These are phyloP conservation scores for Troides aeacus DNA, from an alignment of 2,888 invertebrate genomes.

Conservation along the genomic window DNA sequence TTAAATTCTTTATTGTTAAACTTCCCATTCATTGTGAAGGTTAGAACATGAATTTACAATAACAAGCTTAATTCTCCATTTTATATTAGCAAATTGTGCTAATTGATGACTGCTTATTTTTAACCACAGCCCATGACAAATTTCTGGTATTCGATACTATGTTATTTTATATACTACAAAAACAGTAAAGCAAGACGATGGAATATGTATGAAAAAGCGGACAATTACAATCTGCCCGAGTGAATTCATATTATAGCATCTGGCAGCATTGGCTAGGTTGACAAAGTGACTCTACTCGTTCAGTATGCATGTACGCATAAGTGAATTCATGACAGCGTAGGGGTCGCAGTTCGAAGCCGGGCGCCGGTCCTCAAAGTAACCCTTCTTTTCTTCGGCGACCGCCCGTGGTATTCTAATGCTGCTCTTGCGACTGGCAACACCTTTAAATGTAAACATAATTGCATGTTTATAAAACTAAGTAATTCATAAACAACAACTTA, in stretches of 20 bases:
- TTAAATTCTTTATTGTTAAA: too few species aligned
- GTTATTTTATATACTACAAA: background rate
- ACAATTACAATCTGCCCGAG: conserved; percentile 36
- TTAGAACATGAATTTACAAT: too few species aligned
- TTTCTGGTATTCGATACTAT: background rate
- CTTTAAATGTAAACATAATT: conserved; percentile 48
- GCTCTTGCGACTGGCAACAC: conserved; percentile 95
- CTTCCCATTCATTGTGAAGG: too few species aligned
- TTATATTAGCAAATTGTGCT: background rate
- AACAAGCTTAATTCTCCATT: background rate
- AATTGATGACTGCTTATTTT: background rate
- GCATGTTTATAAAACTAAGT: background rate
- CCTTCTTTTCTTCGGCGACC: conserved; percentile 94
- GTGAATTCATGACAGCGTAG: conserved; percentile 90
- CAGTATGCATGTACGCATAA: conserved; percentile 91
- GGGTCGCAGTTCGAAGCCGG: conserved; percentile 97
- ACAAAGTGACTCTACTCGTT: conserved; percentile 78
- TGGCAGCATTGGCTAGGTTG: conserved; percentile 33
- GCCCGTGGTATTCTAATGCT: conserved; percentile 96
- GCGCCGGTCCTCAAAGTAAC: conserved; percentile 96
- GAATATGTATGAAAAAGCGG: conserved; percentile 31
- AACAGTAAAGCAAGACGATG: conserved; percentile 6
- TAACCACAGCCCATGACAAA: conserved; percentile 5
- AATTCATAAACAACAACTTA: background rate
- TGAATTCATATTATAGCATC: background rate